phyloP scores from a whole-genome alignment of 2,888 invertebrate species.

The Aradus depressus region DNA sequence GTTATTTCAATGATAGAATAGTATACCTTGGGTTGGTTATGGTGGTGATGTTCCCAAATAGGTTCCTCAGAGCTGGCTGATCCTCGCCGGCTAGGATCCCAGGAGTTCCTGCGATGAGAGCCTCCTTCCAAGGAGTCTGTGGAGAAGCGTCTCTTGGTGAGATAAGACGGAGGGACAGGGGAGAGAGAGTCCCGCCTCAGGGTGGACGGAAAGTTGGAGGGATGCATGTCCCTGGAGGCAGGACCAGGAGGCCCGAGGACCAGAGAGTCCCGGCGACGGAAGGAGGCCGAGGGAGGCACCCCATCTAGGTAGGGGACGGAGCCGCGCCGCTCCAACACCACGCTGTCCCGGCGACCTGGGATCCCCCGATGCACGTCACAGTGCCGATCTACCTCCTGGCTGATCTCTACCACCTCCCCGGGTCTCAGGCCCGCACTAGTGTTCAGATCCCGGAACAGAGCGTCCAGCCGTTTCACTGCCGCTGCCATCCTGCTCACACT shows the following conservation, averaged over 20 bases:
- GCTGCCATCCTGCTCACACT: constrained; percentile 37
- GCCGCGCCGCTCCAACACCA: constrained; percentile 39
- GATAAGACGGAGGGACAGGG: constrained; percentile 40
- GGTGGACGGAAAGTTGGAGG: constrained; percentile 57
- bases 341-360: constrained; percentile 48
- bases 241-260: constrained; percentile 29
- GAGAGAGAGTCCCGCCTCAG: constrained; percentile 49
- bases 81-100: constrained; percentile 54
- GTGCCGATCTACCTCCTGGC: constrained; percentile 46
- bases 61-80: constrained; percentile 52
- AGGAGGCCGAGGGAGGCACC: constrained; percentile 30
- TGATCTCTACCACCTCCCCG: constrained; percentile 39
- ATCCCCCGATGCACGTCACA: constrained; percentile 59
- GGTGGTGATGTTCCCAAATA: constrained; percentile 41
- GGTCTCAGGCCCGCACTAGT: constrained; percentile 39
- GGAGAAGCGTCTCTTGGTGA: constrained; percentile 44
- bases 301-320: constrained; percentile 38
- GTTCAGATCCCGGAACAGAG: constrained; percentile 55
- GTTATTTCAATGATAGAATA: no score
- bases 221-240: constrained; percentile 44
- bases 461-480: constrained; percentile 59
- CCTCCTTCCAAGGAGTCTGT: constrained; percentile 58
- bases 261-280: constrained; percentile 48
- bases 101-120: constrained; percentile 50
- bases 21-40: constrained; percentile 3